These are phyloP conservation scores for Myiozetetes cayanensis DNA, from an alignment of 2,113 vertebrate species.

Conservation along the genomic window DNA sequence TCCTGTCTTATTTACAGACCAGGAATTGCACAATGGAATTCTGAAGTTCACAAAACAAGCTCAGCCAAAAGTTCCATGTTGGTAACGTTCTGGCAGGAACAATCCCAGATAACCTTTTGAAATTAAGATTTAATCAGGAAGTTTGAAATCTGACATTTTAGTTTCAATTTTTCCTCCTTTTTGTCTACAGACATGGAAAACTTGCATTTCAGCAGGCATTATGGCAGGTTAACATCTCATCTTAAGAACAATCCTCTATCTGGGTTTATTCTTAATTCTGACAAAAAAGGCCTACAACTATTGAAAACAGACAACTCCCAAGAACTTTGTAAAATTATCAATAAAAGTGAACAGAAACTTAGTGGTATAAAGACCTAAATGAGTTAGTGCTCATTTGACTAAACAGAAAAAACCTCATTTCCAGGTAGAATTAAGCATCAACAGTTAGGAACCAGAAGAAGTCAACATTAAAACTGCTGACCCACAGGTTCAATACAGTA, in stretches of 20 bases:
- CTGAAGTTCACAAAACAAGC: background rate
- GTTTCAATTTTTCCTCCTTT: background rate
- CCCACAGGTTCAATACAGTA: background rate
- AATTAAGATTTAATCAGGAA: background rate
- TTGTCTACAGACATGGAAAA: background rate
- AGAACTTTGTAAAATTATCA: background rate
- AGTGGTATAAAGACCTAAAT: background rate
- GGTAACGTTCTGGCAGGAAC: background rate
- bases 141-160: background rate
- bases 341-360: background rate
- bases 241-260: background rate
- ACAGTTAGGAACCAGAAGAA: background rate
- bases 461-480: background rate
- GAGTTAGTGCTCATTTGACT: background rate
- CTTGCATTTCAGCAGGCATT: background rate
- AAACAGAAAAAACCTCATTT: background rate
- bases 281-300: background rate
- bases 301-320: background rate
- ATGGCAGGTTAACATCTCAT: background rate
- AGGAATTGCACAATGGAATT: background rate
- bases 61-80: background rate
- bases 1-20: background rate
- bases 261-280: background rate
- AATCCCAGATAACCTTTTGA: background rate
- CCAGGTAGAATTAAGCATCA: background rate